Conservation (phyloP, 2,888 invertebrate genomes). For the Gymnocheta viridis region DNA sequence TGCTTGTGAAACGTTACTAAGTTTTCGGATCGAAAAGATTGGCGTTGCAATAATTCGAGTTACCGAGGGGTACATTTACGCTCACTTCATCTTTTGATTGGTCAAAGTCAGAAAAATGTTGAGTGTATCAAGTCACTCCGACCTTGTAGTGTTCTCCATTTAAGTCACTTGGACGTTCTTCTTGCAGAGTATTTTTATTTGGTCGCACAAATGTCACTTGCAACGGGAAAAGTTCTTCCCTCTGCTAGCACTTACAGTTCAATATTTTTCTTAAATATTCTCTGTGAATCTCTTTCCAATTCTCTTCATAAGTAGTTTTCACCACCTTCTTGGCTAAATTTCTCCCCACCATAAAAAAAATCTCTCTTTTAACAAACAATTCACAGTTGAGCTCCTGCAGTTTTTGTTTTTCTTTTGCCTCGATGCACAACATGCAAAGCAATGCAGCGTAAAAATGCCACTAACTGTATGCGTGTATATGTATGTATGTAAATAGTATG, state of each 20-base stretch:
- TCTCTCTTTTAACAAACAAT: slow-evolving; percentile 13
- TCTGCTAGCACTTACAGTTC: neutral
- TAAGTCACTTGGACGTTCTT: too few species aligned
- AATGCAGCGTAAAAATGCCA: slow-evolving; percentile 52
- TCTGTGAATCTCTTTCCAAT: neutral
- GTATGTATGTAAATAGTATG: neutral
- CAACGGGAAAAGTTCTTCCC: too few species aligned
- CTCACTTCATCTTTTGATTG: too few species aligned
- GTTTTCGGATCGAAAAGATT: too few species aligned
- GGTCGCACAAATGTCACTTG: too few species aligned
- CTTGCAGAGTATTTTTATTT: too few species aligned
- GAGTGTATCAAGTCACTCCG: too few species aligned
- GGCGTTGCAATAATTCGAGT: too few species aligned
- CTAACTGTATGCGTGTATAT: neutral
- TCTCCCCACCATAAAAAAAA: neutral
- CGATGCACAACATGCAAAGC: slow-evolving; percentile 50
- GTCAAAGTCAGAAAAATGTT: too few species aligned
- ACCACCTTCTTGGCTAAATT: neutral
- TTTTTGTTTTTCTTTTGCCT: slow-evolving; percentile 69
- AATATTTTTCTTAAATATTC: neutral
- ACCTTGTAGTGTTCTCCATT: too few species aligned
- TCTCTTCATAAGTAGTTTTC: slow-evolving; percentile 8
- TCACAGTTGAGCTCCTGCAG: slow-evolving; percentile 43
- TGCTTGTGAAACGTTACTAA: too few species aligned
- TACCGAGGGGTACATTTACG: too few species aligned